Percentiles rank a stretch among this genome's conserved stretches.
phyloP scores from a whole-genome alignment of 1,140 invertebrate genomes.

The Pectinophora gossypiella region DNA sequence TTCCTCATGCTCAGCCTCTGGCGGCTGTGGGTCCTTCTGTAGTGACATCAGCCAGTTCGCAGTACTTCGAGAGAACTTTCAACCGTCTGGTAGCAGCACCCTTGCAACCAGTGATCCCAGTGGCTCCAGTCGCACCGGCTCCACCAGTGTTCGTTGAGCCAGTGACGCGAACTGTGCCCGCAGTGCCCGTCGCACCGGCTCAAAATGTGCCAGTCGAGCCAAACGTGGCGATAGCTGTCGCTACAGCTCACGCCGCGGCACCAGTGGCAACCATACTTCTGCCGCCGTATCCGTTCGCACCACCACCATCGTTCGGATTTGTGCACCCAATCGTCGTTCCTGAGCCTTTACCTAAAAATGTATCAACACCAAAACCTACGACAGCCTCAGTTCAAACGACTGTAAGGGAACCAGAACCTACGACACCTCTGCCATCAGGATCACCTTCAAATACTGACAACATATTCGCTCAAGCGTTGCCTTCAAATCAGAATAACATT shows the following conservation, averaged over 20 bases:
- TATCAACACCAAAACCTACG: slow-evolving; percentile 36
- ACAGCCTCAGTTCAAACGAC: slow-evolving; percentile 18
- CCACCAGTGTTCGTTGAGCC: slow-evolving; percentile 16
- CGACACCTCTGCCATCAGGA: slow-evolving; percentile 36
- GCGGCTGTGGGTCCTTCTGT: slow-evolving; percentile 51
- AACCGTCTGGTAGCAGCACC: slow-evolving; percentile 71
- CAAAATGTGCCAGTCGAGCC: slow-evolving; percentile 29
- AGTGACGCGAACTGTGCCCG: slow-evolving; percentile 16
- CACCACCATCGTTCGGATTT: slow-evolving; percentile 45
- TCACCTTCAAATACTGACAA: slow-evolving; percentile 38
- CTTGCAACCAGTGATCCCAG: slow-evolving; percentile 28
- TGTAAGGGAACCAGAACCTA: slow-evolving; percentile 28
- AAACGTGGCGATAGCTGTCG: slow-evolving; percentile 59
- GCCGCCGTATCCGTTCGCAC: slow-evolving; percentile 59
- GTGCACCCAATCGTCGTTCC: slow-evolving; percentile 29
- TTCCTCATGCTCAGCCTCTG: slow-evolving; percentile 17
- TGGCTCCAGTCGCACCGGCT: slow-evolving; percentile 27
- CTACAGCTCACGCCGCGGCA: slow-evolving; percentile 58
- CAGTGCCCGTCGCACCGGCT: slow-evolving; percentile 15
- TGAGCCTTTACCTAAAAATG: slow-evolving; percentile 35
- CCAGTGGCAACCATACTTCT: slow-evolving; percentile 59
- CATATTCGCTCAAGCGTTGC: slow-evolving; percentile 50
- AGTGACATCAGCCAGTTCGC: slow-evolving; percentile 78
- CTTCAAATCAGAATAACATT: slow-evolving; percentile 56
- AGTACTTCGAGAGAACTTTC: slow-evolving; percentile 80